These are phyloP conservation scores for Crotophaga sulcirostris DNA, from an alignment of 2,113 vertebrate genomes.

Conservation along the genomic window DNA sequence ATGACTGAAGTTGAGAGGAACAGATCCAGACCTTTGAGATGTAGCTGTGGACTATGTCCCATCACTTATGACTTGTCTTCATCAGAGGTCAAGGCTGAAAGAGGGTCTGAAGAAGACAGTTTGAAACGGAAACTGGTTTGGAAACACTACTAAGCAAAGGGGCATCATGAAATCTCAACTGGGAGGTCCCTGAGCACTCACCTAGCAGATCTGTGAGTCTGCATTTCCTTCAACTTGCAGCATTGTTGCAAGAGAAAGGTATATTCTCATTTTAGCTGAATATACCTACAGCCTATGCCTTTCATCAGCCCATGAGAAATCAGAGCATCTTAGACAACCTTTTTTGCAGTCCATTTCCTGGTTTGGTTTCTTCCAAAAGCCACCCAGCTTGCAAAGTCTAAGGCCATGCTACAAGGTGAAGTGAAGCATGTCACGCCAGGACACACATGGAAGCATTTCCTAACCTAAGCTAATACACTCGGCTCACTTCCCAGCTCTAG, in stretches of 20 bases:
- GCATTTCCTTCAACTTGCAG: neutral
- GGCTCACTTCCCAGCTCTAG: neutral
- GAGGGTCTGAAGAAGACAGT: neutral
- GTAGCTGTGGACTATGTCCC: neutral
- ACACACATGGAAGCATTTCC: neutral
- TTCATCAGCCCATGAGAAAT: neutral
- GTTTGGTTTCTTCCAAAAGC: neutral
- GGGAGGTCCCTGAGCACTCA: neutral
- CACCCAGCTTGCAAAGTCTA: neutral
- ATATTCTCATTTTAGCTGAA: neutral
- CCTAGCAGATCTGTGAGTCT: neutral
- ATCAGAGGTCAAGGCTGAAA: neutral
- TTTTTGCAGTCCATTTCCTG: neutral
- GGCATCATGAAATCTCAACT: neutral
- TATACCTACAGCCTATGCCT: neutral
- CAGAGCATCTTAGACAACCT: neutral
- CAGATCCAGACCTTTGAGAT: fast-evolving
- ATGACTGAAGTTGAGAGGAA: neutral
- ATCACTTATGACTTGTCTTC: neutral
- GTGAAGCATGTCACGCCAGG: fast-evolving
- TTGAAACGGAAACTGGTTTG: neutral
- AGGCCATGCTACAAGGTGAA: neutral
- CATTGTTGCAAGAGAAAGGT: neutral
- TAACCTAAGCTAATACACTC: neutral
- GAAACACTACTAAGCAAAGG: neutral